Evolutionary conservation across 2,797 vertebrate genomes (phyloP).

Genomic region (Borostomias antarcticus): DNA sequence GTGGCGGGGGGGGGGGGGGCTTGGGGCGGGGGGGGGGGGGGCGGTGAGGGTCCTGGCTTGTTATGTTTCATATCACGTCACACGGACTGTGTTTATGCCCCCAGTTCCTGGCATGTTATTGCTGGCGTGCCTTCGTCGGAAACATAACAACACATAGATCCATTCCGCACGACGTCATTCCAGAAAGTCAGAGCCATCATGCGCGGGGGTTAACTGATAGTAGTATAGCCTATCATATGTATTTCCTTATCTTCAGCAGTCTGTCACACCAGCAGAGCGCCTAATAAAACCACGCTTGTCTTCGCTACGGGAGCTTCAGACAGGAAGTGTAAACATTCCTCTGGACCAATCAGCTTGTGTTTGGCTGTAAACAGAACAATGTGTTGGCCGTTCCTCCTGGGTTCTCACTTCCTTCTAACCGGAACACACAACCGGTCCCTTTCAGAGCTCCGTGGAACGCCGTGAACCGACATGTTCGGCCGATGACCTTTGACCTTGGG

Average conservation of each 20-base stretch:
- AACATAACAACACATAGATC: conserved; percentile 41
- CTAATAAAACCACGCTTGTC: not conserved
- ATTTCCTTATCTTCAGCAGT: conserved; percentile 26
- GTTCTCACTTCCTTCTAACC: conserved; percentile 52
- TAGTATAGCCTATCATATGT: conserved; percentile 38
- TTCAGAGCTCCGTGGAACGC: conserved; percentile 43
- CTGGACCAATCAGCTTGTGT: not conserved
- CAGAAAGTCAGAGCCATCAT: conserved; percentile 41
- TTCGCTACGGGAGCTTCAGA: not conserved
- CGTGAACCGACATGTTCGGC: conserved; percentile 55
- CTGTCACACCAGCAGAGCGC: conserved; percentile 16
- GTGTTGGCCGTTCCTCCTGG: conserved; percentile 29
- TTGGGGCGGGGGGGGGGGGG: too few species aligned
- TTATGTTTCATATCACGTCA: conserved; percentile 46
- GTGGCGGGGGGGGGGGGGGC: too few species aligned
- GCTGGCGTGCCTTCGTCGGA: conserved; percentile 61
- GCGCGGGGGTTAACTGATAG: conserved; percentile 29
- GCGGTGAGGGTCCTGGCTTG: conserved; percentile 19
- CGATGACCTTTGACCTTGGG: conserved; percentile 65
- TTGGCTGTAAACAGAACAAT: conserved; percentile 3
- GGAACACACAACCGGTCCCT: conserved; percentile 50
- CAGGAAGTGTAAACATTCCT: not conserved
- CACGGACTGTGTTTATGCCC: conserved; percentile 53
- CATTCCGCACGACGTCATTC: conserved; percentile 38
- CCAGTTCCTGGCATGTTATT: conserved; percentile 51